These are phyloP conservation scores for Tholera decimalis DNA, from an alignment of 2,888 invertebrate genomes.

Conservation along the genomic window DNA sequence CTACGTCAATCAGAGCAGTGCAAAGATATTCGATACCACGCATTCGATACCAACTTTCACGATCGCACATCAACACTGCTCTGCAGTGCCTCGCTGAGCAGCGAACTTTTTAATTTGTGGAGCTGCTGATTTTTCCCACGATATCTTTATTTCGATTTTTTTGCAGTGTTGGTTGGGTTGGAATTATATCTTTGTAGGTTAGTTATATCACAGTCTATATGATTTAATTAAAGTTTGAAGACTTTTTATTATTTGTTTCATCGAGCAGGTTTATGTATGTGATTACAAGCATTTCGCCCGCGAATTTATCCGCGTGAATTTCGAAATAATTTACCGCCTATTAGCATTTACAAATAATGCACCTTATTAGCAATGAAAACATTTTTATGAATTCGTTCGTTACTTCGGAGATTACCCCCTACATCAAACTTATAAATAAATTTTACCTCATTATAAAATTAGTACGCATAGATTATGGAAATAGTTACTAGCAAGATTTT, in stretches of 20 bases:
- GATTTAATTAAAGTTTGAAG: neutral
- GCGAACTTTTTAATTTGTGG: slow-evolving; percentile 50
- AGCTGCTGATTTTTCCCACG: slow-evolving; percentile 54
- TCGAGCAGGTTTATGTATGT: too few species aligned
- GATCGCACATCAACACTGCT: slow-evolving; percentile 52
- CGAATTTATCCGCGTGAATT: too few species aligned
- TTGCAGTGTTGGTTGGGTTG: slow-evolving; percentile 31
- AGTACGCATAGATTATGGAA: too few species aligned
- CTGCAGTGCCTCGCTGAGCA: slow-evolving; percentile 42
- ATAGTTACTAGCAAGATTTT: too few species aligned
- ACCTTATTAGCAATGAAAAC: too few species aligned
- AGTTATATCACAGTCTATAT: slow-evolving; percentile 10
- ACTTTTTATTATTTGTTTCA: neutral
- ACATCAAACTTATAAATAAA: too few species aligned
- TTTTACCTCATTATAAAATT: too few species aligned
- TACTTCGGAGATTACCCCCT: too few species aligned
- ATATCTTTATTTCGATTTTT: slow-evolving; percentile 35
- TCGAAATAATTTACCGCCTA: too few species aligned
- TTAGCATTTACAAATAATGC: too few species aligned
- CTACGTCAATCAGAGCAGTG: slow-evolving; percentile 73
- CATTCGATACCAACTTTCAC: slow-evolving; percentile 73
- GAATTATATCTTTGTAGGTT: neutral
- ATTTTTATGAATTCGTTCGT: too few species aligned
- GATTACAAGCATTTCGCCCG: too few species aligned
- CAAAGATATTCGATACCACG: slow-evolving; percentile 66